Evolutionary conservation across 2,113 vertebrate species (phyloP), one percentile per base, ranked within the genome.

Genomic region (Synchiropus splendidus): DNA sequence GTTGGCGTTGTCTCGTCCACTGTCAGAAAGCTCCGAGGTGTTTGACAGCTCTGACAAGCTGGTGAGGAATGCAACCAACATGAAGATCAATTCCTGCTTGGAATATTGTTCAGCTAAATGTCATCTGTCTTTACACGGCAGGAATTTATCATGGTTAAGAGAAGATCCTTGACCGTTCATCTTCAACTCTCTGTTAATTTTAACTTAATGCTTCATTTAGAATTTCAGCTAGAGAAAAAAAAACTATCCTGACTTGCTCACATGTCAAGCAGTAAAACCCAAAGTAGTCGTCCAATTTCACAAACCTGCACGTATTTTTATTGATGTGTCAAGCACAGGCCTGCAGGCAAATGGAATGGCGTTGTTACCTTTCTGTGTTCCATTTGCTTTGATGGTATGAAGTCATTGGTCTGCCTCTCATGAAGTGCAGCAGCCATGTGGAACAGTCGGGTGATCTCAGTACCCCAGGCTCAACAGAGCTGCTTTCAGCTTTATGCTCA

Each of bases 11-110:
- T 75, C 67, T 69, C 51, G 70, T 56, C 56, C 36, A 47, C 32
- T 39, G 46, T 75, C 70, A 72, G 51, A 58, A 59, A 46, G 36
- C 64, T 54, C 52, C 40, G 48, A 60, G 51, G 60, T 41, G 37
- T 69, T 71, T 71, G 79, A 75, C 77, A 74, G 70, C 55, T 68
- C 50, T 78, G 79, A 79, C 77, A 75, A 67, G 48, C 36, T n/a
- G 45, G 61, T 81, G 75, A 82, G 40, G 47, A 62, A 80, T 75
- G 61, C 58, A 50, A 34, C 56, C 58, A 39, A 72, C 58, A 48
- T 50, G 39, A 39, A 71, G 70, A 83, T 80, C 82, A 80, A 79
- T 83, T 70, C 64, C 38, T 27, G 36, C 42, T 71, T 59, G 31
- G 27, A 70, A 54, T 59, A 55, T 68, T 70, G 63, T 64, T 70